Base-by-base conservation (phyloP, 2,888 invertebrate genomes). In the Monochamus alternatus region DNA sequence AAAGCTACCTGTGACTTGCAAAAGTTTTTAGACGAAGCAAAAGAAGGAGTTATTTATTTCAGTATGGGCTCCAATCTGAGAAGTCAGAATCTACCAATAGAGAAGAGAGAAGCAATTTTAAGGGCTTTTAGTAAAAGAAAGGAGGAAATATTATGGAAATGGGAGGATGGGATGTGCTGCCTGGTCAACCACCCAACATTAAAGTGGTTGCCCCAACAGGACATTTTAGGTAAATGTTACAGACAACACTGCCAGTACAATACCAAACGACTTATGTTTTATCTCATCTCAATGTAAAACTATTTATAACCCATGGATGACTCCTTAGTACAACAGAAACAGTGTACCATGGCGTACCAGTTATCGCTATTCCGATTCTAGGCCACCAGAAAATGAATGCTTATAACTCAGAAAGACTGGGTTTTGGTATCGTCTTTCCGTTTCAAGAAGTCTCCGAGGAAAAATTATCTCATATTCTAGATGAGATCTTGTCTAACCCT, bases 111-210 rank as follows among this genome's bases (percentile, higher is more conserved):
- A n/a, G 90, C 89, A 1, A 90, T 94, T 38, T 86, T 92, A 9
- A 91, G 91, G 74, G 91, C 90, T 1, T 91, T 94, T 70, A 87
- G 90, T 1, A 90, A 89, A 77, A 81, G 94, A 0, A 92, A 93
- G 78, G 91, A 88, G 60, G 87, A 85, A 47, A 88, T 92, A 43
- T 81, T 92, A 8, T 87, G 91, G 84, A 92, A 91, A 84, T 91
- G 90, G 88, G 91, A 92, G 77, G 86, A 86, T 1, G n/a, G n/a
- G 87, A 87, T 2, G 63, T 52, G n/a, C 81, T 89, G 52, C 91
- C 93, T 9, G 93, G 95, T 83, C 89, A 95, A 60, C 94, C 95
- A 0, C 88, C 92, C 0, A 96, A 96, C 85, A 93, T 95, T 0
- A 92, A 91, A 92, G 60, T 94, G 94, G 94, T 89, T 94, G 83